These are phyloP conservation scores for Drosophila robusta DNA, from an alignment of 2,888 invertebrate genomes.

Conservation along the genomic window DNA sequence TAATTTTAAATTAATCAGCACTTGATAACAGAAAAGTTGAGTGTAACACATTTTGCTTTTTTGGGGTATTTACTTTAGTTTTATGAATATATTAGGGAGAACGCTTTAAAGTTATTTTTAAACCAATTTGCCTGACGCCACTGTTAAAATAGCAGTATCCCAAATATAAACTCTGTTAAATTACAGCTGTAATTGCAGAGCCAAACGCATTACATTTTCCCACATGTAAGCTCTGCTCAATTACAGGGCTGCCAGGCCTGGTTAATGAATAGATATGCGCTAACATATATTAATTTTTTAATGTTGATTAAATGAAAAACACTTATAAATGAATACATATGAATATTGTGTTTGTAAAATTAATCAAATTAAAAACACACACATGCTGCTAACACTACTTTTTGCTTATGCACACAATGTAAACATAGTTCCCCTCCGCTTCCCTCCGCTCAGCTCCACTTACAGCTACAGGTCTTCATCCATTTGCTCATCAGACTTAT, in stretches of 20 bases:
- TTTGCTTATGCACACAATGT: constrained; percentile 27
- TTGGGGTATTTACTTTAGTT: too few species aligned
- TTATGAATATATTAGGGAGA: too few species aligned
- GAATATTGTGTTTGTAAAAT: constrained; percentile 35
- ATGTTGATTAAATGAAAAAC: constrained; percentile 27
- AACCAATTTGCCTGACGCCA: background rate
- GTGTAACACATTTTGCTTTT: background rate
- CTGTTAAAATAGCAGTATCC: background rate
- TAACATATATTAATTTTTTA: constrained; percentile 32
- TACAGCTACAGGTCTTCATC: constrained; percentile 82
- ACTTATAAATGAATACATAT: constrained; percentile 25
- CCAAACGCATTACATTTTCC: background rate
- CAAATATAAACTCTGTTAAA: background rate
- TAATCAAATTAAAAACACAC: constrained; percentile 31
- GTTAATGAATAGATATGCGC: background rate
- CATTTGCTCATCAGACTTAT: constrained; percentile 82
- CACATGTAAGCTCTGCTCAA: background rate
- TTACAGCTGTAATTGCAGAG: background rate
- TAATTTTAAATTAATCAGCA: background rate
- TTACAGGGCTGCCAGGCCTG: constrained; percentile 2
- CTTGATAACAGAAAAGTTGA: constrained; percentile 1
- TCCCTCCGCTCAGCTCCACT: background rate
- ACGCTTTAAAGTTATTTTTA: too few species aligned
- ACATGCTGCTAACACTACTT: constrained; percentile 32
- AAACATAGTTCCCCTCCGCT: constrained; percentile 11